phyloP scores from a whole-genome alignment of 2,888 invertebrate genomes.

The Pimpla rufipes region DNA sequence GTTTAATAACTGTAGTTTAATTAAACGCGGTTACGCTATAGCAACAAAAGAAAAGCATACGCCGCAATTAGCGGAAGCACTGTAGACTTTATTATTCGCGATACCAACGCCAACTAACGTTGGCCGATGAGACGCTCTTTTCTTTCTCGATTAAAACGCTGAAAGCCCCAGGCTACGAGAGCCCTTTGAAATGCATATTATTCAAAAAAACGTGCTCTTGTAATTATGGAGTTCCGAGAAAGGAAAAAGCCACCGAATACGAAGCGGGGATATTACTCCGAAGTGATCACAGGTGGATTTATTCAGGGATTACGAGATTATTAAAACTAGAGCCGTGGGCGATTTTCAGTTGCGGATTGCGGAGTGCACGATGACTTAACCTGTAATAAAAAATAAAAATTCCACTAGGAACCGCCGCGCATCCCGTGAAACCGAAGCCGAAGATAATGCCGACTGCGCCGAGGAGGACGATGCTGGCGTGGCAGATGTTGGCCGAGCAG shows the following conservation, averaged over 20 bases:
- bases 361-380: slow-evolving; percentile 86
- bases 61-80: too few species aligned
- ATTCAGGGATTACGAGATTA: slow-evolving; percentile 79
- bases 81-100: too few species aligned
- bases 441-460: slow-evolving; percentile 66
- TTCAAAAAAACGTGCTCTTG: neutral
- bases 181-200: neutral
- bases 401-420: slow-evolving; percentile 67
- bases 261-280: slow-evolving; percentile 88
- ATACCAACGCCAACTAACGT: too few species aligned
- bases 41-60: too few species aligned
- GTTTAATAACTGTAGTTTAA: too few species aligned
- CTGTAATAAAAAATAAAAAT: slow-evolving; percentile 54
- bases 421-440: slow-evolving; percentile 63
- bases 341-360: slow-evolving; percentile 54
- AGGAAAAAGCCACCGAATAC: slow-evolving; percentile 41
- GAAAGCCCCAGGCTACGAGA: slow-evolving; percentile 5
- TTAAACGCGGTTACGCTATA: too few species aligned
- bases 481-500: slow-evolving; percentile 88
- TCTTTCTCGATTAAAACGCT: neutral
- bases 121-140: too few species aligned
- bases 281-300: slow-evolving; percentile 87
- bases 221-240: slow-evolving; percentile 49
- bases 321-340: slow-evolving; percentile 76
- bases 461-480: slow-evolving; percentile 81